phyloP scores from a whole-genome alignment of 2,113 vertebrate species.

The Actenoides hombroni region DNA sequence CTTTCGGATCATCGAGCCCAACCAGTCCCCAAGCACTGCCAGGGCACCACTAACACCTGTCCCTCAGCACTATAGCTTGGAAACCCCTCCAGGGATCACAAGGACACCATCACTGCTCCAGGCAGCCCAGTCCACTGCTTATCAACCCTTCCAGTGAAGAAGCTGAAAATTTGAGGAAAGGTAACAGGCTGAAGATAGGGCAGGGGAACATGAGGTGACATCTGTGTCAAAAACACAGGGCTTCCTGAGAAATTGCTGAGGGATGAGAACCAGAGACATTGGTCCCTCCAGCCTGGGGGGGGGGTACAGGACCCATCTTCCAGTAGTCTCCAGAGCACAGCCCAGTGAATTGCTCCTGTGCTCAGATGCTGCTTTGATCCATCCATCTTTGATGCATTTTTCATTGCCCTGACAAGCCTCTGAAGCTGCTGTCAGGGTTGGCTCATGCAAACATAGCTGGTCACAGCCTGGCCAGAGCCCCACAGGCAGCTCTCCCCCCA shows the following conservation, averaged over 20 bases:
- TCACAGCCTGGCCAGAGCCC: rapidly evolving
- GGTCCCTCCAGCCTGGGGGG: background rate
- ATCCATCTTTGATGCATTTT: background rate
- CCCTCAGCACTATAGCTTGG: too few relatives aligned
- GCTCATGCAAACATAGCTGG: background rate
- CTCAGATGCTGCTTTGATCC: background rate
- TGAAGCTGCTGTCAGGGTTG: rapidly evolving
- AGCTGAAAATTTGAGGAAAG: background rate
- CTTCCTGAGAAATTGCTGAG: background rate
- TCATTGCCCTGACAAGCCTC: background rate
- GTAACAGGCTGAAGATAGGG: background rate
- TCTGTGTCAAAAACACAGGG: rapidly evolving
- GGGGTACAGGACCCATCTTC: background rate
- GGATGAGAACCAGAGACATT: background rate
- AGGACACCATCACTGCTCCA: too few relatives aligned
- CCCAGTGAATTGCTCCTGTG: background rate
- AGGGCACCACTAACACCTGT: too few relatives aligned
- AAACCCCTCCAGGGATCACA: too few relatives aligned
- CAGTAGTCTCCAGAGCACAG: background rate
- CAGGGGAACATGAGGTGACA: too few relatives aligned
- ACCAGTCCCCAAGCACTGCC: too few relatives aligned
- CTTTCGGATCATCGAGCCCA: too few relatives aligned
- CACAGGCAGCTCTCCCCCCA: background rate
- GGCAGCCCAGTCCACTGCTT: too few relatives aligned
- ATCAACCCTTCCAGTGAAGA: too few relatives aligned